phyloP scores from a whole-genome alignment of 2,888 invertebrate species.

The Drosophila limbata region DNA sequence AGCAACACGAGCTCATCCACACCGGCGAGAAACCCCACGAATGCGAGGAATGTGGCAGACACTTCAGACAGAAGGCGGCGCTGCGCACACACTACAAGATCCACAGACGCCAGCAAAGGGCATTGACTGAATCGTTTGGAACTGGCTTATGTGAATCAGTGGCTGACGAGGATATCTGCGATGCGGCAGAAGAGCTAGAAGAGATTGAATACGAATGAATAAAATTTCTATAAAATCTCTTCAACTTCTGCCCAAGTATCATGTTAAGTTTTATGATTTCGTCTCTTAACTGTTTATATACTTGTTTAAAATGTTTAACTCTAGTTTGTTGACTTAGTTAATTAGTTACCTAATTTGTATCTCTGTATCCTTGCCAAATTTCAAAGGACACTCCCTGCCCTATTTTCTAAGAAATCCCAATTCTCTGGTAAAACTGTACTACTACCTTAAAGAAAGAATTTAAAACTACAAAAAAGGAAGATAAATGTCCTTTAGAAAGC shows the following conservation, averaged over 20 bases:
- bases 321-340: neutral
- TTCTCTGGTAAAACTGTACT: too few relatives aligned
- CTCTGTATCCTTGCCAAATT: too few relatives aligned
- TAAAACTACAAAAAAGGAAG: neutral
- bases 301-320: neutral
- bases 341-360: too few relatives aligned
- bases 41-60: conserved; percentile 71
- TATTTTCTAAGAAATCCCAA: too few relatives aligned
- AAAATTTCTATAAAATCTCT: too few relatives aligned
- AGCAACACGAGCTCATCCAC: conserved; percentile 82
- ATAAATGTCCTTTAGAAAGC: neutral
- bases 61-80: conserved; percentile 75
- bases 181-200: conserved; percentile 1
- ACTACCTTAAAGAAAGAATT: too few relatives aligned
- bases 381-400: too few relatives aligned
- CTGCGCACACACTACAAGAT: conserved; percentile 74
- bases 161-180: neutral
- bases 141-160: neutral
- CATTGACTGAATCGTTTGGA: neutral
- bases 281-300: too few relatives aligned
- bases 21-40: conserved; percentile 81
- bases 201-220: neutral
- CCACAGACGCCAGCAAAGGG: conserved; percentile 51
- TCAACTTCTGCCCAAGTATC: neutral
- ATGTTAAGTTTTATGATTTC: neutral